phyloP scores from a whole-genome alignment of 2,797 vertebrate genomes.

The Xerus rutilus region DNA sequence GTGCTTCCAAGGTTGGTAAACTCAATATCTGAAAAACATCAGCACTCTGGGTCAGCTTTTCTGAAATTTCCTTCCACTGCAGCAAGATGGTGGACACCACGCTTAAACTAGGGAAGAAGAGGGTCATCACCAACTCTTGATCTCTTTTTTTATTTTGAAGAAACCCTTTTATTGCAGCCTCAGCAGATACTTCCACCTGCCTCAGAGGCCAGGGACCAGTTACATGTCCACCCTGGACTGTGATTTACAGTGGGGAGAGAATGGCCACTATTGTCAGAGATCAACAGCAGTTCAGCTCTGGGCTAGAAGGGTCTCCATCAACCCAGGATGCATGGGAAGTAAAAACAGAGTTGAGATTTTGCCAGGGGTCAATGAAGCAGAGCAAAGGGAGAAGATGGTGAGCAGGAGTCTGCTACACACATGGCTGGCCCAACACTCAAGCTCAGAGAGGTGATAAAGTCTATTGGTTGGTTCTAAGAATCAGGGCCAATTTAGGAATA shows the following conservation, averaged over 20 bases:
- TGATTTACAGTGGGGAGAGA: not conserved
- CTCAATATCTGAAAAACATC: not conserved
- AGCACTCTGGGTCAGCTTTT: not conserved
- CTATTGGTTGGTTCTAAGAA: no score
- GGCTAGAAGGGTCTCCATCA: rapidly evolving
- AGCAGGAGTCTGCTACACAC: rapidly evolving
- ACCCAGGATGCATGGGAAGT: not conserved
- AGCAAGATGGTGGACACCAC: rapidly evolving
- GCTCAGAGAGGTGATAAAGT: not conserved
- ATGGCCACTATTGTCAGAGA: no score
- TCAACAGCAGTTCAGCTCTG: not conserved
- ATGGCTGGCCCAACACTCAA: rapidly evolving
- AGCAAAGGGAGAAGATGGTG: rapidly evolving
- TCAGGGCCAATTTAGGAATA: no score
- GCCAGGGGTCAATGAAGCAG: not conserved
- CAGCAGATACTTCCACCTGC: not conserved
- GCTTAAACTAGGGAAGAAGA: not conserved
- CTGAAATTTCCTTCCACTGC: not conserved
- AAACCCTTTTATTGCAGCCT: not conserved
- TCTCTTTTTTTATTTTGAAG: not conserved
- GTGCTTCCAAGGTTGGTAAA: not conserved
- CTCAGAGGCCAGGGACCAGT: not conserved
- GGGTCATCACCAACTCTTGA: not conserved
- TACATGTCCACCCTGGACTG: rapidly evolving
- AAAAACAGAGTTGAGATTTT: not conserved